Percentiles rank a stretch among this genome's conserved stretches.
Evolutionary conservation across 2,797 vertebrate genomes (phyloP).

Genomic region (Pteropus rufus): DNA sequence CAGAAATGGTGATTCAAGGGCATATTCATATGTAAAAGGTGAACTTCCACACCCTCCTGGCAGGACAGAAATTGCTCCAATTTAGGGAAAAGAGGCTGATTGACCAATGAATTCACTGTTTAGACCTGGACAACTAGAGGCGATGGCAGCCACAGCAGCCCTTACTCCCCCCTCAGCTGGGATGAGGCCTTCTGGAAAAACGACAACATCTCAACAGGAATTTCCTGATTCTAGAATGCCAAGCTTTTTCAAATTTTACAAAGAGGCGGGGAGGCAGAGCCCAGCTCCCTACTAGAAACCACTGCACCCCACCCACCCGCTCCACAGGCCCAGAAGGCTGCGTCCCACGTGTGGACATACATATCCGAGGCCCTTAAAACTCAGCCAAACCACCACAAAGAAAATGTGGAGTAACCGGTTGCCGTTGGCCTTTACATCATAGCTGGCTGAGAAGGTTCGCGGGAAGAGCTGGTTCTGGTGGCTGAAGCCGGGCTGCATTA

Average conservation of each 20-base stretch:
- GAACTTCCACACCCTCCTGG: neutral
- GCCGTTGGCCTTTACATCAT: neutral
- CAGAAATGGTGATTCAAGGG: neutral
- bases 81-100: neutral
- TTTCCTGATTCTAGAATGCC: conserved; percentile 53
- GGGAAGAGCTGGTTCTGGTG: neutral
- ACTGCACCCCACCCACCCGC: neutral
- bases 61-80: neutral
- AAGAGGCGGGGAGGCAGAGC: neutral
- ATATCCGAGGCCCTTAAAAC: neutral
- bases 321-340: neutral
- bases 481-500: neutral
- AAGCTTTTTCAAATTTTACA: neutral
- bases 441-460: neutral
- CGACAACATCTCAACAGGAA: neutral
- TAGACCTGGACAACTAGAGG: neutral
- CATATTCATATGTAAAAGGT: conserved; percentile 43
- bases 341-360: neutral
- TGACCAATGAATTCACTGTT: conserved; percentile 47
- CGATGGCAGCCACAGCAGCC: neutral
- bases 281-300: neutral
- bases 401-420: conserved; percentile 14
- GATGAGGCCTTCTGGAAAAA: conserved; percentile 1
- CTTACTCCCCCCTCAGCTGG: neutral
- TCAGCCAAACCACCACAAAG: neutral